Conservation (phyloP, 2,113 vertebrate species). For the Odocoileus virginianus region DNA sequence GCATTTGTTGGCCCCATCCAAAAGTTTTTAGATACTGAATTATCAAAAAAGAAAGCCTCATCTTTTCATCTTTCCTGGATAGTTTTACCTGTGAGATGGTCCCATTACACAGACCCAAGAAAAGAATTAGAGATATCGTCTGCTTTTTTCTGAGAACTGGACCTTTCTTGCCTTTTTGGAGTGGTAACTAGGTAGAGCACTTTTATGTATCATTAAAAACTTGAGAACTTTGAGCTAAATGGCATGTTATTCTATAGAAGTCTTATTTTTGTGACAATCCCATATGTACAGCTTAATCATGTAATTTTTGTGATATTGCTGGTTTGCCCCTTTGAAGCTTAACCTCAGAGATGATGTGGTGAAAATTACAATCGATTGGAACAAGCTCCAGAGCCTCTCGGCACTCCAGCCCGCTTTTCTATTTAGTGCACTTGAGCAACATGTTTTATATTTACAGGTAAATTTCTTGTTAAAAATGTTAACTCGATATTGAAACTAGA, state of each 20-base stretch:
- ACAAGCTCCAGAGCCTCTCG: constrained; percentile 81
- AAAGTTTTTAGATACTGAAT: constrained; percentile 24
- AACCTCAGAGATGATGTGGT: constrained; percentile 87
- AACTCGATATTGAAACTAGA: constrained; percentile 51
- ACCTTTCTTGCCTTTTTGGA: constrained; percentile 40
- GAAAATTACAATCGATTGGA: constrained; percentile 87
- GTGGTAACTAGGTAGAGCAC: constrained; percentile 30
- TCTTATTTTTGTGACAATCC: constrained; percentile 60
- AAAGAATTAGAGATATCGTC: constrained; percentile 1
- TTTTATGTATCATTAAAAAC: constrained; percentile 45
- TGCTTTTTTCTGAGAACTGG: not conserved
- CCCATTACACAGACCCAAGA: constrained; percentile 29
- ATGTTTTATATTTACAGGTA: constrained; percentile 94
- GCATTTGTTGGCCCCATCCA: constrained; percentile 5
- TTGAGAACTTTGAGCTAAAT: constrained; percentile 36
- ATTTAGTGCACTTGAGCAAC: constrained; percentile 87
- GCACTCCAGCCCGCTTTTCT: constrained; percentile 82
- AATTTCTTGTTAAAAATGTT: constrained; percentile 72
- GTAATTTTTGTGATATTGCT: constrained; percentile 73
- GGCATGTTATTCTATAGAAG: constrained; percentile 43
- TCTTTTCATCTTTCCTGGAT: constrained; percentile 3
- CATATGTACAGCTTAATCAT: constrained; percentile 42
- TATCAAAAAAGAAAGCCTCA: not conserved
- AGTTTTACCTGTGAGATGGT: constrained; percentile 23
- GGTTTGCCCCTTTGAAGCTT: constrained; percentile 84